Percentiles rank a stretch among this genome's conserved stretches.
Conservation (phyloP, 2,797 vertebrate species). For the Alcedo quadribrachys region DNA sequence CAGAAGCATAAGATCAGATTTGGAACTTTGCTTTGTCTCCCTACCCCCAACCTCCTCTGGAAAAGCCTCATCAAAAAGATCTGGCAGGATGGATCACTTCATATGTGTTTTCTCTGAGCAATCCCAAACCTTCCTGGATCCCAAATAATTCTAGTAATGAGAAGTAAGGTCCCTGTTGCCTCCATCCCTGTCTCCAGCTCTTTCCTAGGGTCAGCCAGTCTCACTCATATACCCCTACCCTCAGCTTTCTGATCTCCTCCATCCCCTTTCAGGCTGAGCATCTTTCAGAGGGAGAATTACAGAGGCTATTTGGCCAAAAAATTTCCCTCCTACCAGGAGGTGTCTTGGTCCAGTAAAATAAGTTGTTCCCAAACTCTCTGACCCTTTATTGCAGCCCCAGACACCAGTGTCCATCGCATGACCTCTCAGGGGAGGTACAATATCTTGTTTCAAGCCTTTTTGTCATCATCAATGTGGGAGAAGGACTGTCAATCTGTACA, state of each 20-base stretch:
- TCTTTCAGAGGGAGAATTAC: neutral
- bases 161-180: neutral
- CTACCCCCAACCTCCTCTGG: neutral
- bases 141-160: neutral
- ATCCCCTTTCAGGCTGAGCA: neutral
- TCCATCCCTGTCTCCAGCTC: neutral
- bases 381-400: neutral
- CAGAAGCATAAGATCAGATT: neutral
- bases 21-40: neutral
- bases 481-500: neutral
- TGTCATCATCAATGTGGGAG: neutral
- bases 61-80: neutral
- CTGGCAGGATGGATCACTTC: neutral
- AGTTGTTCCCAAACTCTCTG: neutral
- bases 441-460: neutral
- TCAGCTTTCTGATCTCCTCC: neutral
- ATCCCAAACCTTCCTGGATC: neutral
- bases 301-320: neutral
- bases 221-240: neutral
- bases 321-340: neutral
- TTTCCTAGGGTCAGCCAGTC: neutral
- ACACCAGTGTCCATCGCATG: neutral
- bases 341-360: neutral
- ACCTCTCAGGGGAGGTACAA: neutral
- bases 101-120: neutral